Percentiles rank a stretch among this genome's conserved stretches.
phyloP scores from a whole-genome alignment of 2,797 vertebrate genomes.

The Clamator glandarius region DNA sequence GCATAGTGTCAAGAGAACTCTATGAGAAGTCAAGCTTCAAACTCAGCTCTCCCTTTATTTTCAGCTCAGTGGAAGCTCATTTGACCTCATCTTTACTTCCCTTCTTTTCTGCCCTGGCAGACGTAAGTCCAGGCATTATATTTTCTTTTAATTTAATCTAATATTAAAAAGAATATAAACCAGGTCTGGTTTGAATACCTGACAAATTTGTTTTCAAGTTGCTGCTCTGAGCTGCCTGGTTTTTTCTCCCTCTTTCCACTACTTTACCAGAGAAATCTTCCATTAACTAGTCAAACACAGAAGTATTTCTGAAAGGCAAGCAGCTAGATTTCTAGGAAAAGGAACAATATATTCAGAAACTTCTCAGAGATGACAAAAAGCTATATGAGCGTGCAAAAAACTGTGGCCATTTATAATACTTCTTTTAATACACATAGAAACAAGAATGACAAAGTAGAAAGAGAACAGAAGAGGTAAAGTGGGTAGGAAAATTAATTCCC shows the following conservation, averaged over 20 bases:
- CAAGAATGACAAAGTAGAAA: not conserved
- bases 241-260: not conserved
- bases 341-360: not conserved
- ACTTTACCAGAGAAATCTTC: not conserved
- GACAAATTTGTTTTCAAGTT: not conserved
- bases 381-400: not conserved
- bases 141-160: not conserved
- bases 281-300: not conserved
- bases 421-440: not conserved
- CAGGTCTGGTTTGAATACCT: not conserved
- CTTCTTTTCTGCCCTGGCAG: not conserved
- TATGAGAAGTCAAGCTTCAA: not conserved
- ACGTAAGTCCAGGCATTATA: not conserved
- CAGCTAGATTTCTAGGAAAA: not conserved
- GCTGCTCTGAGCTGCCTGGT: not conserved
- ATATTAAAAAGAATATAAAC: not conserved
- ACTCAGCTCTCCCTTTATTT: not conserved
- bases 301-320: slow-evolving; percentile 16
- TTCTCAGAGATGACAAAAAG: not conserved
- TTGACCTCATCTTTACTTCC: not conserved
- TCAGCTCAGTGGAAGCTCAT: not conserved
- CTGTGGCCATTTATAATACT: not conserved
- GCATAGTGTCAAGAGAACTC: not conserved
- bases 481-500: not conserved
- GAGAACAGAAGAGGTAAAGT: not conserved